Percentiles rank a stretch among this genome's conserved stretches.
These are phyloP conservation scores for Oryzias dopingdopingensis DNA, from an alignment of 2,797 vertebrate species.

Conservation along the genomic window DNA sequence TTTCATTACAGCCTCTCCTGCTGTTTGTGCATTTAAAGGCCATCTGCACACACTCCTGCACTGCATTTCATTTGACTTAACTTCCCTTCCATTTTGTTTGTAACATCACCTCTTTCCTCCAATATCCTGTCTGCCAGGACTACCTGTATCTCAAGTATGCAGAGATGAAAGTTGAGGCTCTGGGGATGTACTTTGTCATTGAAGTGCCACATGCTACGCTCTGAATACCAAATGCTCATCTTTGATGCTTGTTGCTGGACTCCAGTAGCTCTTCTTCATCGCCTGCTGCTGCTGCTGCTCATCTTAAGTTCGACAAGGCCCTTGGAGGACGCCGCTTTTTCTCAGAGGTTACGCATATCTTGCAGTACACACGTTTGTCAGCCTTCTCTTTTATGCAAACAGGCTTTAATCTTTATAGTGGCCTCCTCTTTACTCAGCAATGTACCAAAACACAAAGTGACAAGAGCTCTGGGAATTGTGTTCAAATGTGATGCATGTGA, in stretches of 20 bases:
- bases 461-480: conserved; percentile 53
- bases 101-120: conserved; percentile 37
- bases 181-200: conserved; percentile 66
- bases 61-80: conserved; percentile 50
- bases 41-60: conserved; percentile 46
- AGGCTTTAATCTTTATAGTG: conserved; percentile 69
- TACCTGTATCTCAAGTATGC: conserved; percentile 67
- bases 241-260: conserved; percentile 66
- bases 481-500: conserved; percentile 43
- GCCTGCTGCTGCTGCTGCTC: conserved; percentile 46
- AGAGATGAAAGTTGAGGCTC: conserved; percentile 68
- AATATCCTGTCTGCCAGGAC: conserved; percentile 54
- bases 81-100: conserved; percentile 59
- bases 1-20: conserved; percentile 58
- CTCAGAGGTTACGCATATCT: conserved; percentile 63
- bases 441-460: conserved; percentile 58
- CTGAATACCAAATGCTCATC: conserved; percentile 68
- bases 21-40: conserved; percentile 50
- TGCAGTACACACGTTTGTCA: conserved; percentile 62
- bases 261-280: conserved; percentile 36
- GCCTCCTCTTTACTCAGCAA: conserved; percentile 43
- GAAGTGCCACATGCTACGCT: conserved; percentile 56
- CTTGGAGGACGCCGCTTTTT: conserved; percentile 47
- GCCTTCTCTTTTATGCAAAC: conserved; percentile 66
- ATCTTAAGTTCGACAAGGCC: conserved; percentile 54